Base-by-base conservation (phyloP, 2,888 invertebrate genomes). In the Copidosoma aretas region DNA sequence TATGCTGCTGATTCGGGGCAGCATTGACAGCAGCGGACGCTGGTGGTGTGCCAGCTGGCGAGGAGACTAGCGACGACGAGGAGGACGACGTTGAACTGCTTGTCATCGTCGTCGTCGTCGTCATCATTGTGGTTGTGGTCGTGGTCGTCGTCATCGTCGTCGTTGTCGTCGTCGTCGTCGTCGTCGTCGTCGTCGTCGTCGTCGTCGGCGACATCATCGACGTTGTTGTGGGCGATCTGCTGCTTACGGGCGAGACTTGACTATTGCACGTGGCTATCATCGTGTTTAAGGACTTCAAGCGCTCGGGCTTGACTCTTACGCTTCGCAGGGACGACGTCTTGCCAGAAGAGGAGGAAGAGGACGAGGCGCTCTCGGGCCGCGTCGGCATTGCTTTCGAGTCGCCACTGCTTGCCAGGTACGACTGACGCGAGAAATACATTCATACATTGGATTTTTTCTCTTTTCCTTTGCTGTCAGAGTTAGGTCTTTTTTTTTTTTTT, bases 261-360 rank as follows among this genome's bases (percentile, higher is more conserved):
- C 39, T 66, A 54, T 73, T 77, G 60, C 77, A 79, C 60, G 74
- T 76, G n/a, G 82, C 80, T 72, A 82, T 82, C 70, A 81, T 81
- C 56, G 82, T 82, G 71, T 81, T 83, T 43, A 84, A 68, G 3
- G 83, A 83, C 72, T 84, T 84, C 25, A 84, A 80, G 21, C 87
- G 82, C 73, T 88, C 88, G 0, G 90, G 87, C 79, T 91, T 91
- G 1, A 91, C 90, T 12, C 91, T 84, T 41, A 91, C 89, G 51
- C 89, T 90, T 52, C 91, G 87, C 60, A 88, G 77, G 5, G 87
- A 87, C 17, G 88, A 87, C 1, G 85, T 84, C 75, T 87, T 87
- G 24, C 82, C 80, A n/a, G 75, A 84, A 32, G 32, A 32, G 32
- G 32, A 32, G 8, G 32, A 32, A 3, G 32, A 32, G 8, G 32